Conservation (phyloP, 2,113 vertebrate genomes). For the Origma solitaria region DNA sequence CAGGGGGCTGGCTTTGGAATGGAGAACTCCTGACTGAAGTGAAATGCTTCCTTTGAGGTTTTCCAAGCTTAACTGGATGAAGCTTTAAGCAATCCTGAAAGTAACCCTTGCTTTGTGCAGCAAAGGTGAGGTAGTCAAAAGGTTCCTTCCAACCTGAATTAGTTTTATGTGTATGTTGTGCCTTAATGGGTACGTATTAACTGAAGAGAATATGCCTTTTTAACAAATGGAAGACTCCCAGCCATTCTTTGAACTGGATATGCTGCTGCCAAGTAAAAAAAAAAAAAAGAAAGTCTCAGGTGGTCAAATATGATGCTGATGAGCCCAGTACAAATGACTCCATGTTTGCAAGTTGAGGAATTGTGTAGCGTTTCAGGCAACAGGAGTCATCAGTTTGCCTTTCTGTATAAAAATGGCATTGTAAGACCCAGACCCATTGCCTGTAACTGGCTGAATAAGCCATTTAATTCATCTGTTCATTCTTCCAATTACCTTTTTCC, state of each 20-base stretch:
- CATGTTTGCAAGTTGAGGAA: background rate
- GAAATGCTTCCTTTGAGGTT: background rate
- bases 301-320: background rate
- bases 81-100: background rate
- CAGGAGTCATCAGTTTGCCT: background rate
- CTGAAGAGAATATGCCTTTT: background rate
- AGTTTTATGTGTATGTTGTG: background rate
- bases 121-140: background rate
- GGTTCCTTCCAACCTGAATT: background rate
- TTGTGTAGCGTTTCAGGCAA: background rate
- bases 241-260: background rate
- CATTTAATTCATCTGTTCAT: background rate
- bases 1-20: background rate
- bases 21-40: background rate
- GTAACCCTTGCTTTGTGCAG: background rate
- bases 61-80: background rate
- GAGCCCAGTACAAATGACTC: background rate
- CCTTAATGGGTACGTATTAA: background rate
- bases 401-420: background rate
- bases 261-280: background rate
- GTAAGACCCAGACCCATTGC: background rate
- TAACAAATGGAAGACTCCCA: background rate
- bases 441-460: background rate
- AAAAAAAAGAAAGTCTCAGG: background rate
- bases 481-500: background rate